Percentiles rank a stretch among this genome's conserved stretches.
These are phyloP conservation scores for Anhinga anhinga DNA, from an alignment of 2,113 vertebrate species.

Conservation along the genomic window DNA sequence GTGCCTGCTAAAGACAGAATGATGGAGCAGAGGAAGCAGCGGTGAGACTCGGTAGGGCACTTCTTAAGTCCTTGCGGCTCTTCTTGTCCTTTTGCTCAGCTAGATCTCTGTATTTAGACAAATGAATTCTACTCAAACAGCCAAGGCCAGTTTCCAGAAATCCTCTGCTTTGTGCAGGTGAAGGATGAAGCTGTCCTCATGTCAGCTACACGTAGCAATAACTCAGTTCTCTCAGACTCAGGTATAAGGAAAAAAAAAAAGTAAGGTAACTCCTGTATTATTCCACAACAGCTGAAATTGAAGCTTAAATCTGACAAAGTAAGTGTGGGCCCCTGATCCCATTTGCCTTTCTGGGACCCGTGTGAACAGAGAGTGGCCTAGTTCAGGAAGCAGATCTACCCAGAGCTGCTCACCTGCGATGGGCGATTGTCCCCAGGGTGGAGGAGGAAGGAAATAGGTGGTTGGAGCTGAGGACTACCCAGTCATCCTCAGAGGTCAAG, in stretches of 20 bases:
- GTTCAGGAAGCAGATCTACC: background rate
- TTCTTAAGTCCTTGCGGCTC: background rate
- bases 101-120: background rate
- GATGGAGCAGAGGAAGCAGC: background rate
- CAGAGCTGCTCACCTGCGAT: background rate
- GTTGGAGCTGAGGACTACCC: background rate
- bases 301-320: background rate
- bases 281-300: background rate
- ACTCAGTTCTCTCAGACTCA: background rate
- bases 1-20: background rate
- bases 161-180: background rate
- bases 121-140: background rate
- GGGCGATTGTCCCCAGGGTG: background rate
- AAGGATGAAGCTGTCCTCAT: background rate
- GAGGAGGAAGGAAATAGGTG: background rate
- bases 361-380: background rate
- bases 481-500: background rate
- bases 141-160: background rate
- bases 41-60: background rate
- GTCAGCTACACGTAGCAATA: background rate
- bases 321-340: background rate
- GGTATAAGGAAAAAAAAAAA: background rate
- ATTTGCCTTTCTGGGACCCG: background rate
- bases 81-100: background rate
- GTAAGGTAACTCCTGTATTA: background rate